Evolutionary conservation across 2,113 vertebrate species (phyloP), one percentile per base, ranked within the genome.

Genomic region (Semicossyphus pulcher): DNA sequence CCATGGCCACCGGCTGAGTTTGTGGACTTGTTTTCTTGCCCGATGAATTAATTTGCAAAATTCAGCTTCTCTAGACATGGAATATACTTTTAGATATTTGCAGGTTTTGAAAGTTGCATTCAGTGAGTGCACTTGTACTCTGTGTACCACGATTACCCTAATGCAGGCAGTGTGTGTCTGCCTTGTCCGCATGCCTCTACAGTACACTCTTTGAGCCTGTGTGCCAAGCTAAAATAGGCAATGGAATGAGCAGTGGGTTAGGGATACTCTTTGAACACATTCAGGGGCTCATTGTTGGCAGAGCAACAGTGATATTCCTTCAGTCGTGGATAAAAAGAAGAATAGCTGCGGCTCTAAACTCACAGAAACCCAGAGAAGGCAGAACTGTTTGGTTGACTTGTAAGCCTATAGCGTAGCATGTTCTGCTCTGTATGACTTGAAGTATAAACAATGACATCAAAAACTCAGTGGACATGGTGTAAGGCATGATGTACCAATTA

Each of bases 401-500:
- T 80, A 86, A 89, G 72, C 62, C 64, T 73, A 73, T 63, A 68
- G 72, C 62, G 44, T 65, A 37, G 51, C 44, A n/a, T 76, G 62
- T 67, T 88, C 45, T 75, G 66, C 70, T 83, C 39, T 45, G 58
- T 81, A 64, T 78, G 71, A 54, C 23, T 49, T 64, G 57, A 36
- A 57, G 52, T 11, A 56, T 80, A 88, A 89, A 91, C 80, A 81
- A 80, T 88, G 69, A 87, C 66, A 76, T 86, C 85, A 86, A 34
- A 54, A 63, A 57, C 28, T 66, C 28, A 5, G 31, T 68, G 72
- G 65, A 74, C 63, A 57, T 77, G 63, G 23, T 69, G 65, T 77
- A 53, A 81, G 0, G 18, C 23, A 32, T 25, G 34, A 51, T 71
- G 58, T 61, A n/a, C 14, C 72, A 72, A 86, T 81, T 34, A 89